Evolutionary conservation across 37 sponge, comb jelly and placozoan species (phyloP), one percentile per base, ranked within the genome.

Genomic region (Eunapius fragilis): DNA sequence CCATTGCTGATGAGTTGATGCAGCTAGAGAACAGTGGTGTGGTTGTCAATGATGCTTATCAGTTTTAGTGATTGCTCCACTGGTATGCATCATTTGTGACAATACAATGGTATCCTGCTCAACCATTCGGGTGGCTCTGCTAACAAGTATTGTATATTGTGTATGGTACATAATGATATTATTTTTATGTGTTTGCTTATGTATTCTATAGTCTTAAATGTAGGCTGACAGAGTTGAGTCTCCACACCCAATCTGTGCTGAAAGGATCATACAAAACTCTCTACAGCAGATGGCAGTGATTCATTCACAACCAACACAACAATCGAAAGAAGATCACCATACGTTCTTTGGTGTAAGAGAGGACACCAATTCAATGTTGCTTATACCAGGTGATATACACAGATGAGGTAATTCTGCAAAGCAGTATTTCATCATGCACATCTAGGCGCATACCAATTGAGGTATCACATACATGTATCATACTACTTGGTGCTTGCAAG

Each of bases 401-500:
- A 80, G 27, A 19, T 58, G 58, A 58, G 58, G 22, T 58, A 58
- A 58, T 2, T 45, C 4, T 45, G 47, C 47, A 45, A 45, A 45
- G 9, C 47, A 45, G 7, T 11, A 9, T 58, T 17, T 19, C 1
- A 13, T 19, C 1, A 36, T 76, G n/a, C n/a, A n/a, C n/a, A n/a
- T n/a, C n/a, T n/a, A n/a, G n/a, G n/a, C n/a, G 0, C 0, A 76
- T 26, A 32, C 12, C 13, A 10, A 17, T 36, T 38, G 17, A n/a
- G n/a, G n/a, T n/a, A 10, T 27, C 9, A 26, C 14, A 22, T 69
- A 84, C 69, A 35, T 76, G 76, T 68, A 84, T 77, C 31, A 31
- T 84, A 34, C 76, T 84, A 6, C 85, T 84, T 24, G 85, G 85
- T 5, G 58, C 77, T n/a, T n/a, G n/a, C n/a, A n/a, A n/a, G n/a